Evolutionary conservation across 2,113 vertebrate species (phyloP), one percentile per base, ranked within the genome.

Genomic region (Orthochromis indermauri): DNA sequence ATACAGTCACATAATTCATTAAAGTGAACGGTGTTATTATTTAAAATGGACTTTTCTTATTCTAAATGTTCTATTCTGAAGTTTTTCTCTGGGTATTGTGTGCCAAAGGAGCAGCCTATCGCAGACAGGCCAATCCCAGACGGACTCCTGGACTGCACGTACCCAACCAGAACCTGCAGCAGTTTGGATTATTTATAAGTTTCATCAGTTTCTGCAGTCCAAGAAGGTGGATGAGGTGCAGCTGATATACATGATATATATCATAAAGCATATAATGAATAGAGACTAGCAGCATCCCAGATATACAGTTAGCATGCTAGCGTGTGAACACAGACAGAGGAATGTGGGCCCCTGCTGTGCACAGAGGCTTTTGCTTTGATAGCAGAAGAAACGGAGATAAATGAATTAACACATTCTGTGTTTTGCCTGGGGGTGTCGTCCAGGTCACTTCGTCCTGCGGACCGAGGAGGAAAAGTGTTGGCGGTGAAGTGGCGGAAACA

Each of bases 371-470:
- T 13, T 42, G 17, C 47, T 51, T 71, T 49, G 40, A 21, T 4
- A 26, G 57, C 6, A 53, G 12, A 24, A 79, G 81, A 87, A 87
- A 63, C 21, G 0, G 3, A 37, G 85, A 76, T 49, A 53, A 82
- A 83, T 47, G 35, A 42, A n/a, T 35, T 5, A 57, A 24, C 24
- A 19, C 35, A 3, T 28, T 87, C 17, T 5, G 21, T 28, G 49
- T 21, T 54, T 49, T 54, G 57, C 47, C 16, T 73, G 37, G 42
- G 63, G 26, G 55, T 71, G 63, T 68, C 5, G 26, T 42, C 55
- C 59, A 13, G 88, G 88, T 90, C 86, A 35, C 79, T 87, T 93
- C 90, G 86, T 89, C 28, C 81, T 6, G 76, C 10, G 3, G 54
- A 21, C 16, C 0, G 42, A 81, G 49, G 45, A 78, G 11, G 51